Evolutionary conservation across 2,113 vertebrate species (phyloP).

Genomic region (Nycticryphes semicollaris): DNA sequence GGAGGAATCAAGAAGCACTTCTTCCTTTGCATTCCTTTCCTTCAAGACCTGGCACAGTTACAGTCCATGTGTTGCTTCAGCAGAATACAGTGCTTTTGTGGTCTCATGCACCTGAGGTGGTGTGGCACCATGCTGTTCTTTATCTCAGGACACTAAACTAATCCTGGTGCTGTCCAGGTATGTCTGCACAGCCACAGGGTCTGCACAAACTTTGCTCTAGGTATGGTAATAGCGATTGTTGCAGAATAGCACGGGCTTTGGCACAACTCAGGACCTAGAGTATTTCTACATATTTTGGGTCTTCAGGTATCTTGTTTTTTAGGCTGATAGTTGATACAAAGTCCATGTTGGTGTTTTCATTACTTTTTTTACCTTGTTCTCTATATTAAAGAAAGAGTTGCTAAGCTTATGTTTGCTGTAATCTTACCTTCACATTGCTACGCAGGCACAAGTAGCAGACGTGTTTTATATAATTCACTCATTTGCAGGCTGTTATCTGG

Average conservation of each 20-base stretch:
- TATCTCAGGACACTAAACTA: background rate
- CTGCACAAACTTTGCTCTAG: background rate
- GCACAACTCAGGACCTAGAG: background rate
- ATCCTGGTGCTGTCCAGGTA: background rate
- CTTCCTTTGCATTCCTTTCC: background rate
- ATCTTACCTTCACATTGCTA: background rate
- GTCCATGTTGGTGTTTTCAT: background rate
- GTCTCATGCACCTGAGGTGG: fast-evolving
- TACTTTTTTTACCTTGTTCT: background rate
- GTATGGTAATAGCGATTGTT: background rate
- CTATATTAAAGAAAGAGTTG: background rate
- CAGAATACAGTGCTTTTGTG: background rate
- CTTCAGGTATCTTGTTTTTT: background rate
- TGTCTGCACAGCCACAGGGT: background rate
- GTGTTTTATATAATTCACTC: background rate
- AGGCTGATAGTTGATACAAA: background rate
- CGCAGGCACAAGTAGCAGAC: background rate
- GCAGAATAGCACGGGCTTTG: background rate
- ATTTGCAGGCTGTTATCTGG: background rate
- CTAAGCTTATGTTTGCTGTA: background rate
- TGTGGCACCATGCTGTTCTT: fast-evolving
- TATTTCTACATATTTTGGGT: background rate
- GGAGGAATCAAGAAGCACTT: background rate
- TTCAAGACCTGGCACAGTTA: background rate
- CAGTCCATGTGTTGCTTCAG: fast-evolving